A percentile compares a stretch with the other conserved stretches of the same genome.
Conservation (phyloP, 1,140 invertebrate species). For the Hylaeus anthracinus region DNA sequence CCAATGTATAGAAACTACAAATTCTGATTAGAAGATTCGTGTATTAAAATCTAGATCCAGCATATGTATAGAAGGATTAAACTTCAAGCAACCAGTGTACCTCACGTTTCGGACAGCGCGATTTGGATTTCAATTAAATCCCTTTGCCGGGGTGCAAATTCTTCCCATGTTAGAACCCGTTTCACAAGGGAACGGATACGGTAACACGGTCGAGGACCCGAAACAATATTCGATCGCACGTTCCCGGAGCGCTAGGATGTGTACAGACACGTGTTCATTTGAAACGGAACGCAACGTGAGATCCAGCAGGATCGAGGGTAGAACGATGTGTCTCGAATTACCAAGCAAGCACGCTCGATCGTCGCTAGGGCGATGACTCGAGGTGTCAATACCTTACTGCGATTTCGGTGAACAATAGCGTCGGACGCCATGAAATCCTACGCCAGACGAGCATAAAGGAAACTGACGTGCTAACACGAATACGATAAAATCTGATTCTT, state of each 20-base stretch:
- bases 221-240: conserved; percentile 42
- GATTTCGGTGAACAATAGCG: conserved; percentile 56
- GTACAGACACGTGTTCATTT: conserved; percentile 64
- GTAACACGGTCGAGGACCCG: conserved; percentile 12
- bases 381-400: conserved; percentile 63
- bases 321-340: conserved; percentile 68
- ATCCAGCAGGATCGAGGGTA: conserved; percentile 56
- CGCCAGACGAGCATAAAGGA: conserved; percentile 8
- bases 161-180: not conserved
- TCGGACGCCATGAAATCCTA: conserved; percentile 38
- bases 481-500: conserved; percentile 3
- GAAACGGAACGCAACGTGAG: conserved; percentile 68
- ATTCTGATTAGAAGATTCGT: too few species aligned
- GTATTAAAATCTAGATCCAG: too few species aligned
- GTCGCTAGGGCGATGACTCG: conserved; percentile 57
- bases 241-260: conserved; percentile 53
- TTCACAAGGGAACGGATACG: conserved; percentile 11
- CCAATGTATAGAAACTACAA: too few species aligned
- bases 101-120: not conserved
- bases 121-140: not conserved
- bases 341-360: conserved; percentile 62
- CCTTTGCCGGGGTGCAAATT: not conserved
- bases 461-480: conserved; percentile 19
- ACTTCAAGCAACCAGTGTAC: too few species aligned
- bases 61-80: too few species aligned